Evolutionary conservation across 2,797 vertebrate species (phyloP), one percentile per base, ranked within the genome.

Genomic region (Alcedo quadribrachys): DNA sequence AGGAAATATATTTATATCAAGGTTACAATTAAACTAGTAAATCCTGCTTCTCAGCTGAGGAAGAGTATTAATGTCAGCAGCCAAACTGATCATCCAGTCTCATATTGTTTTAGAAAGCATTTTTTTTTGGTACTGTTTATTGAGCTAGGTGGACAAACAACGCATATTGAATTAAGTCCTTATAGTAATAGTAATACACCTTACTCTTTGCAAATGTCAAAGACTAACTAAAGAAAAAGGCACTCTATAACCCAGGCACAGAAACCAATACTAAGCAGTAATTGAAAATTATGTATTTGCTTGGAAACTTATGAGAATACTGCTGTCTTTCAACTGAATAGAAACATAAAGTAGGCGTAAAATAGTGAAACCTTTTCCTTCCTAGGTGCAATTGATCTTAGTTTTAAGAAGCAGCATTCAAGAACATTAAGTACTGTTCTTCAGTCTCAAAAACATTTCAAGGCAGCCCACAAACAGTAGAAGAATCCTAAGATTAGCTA

Each of bases 271-370:
- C 78, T 81, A 94, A 96, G n/a, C 22, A 80, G 63, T 92, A 97
- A 94, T 69, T 94, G 82, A 85, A 96, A 97, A 96, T 84, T 0
- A 95, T 89, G 13, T 40, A 66, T 95, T 97, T 81, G 50, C 89
- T 88, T 96, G 69, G 94, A 96, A 97, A 97, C 83, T 96, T 78
- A 68, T 91, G 84, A 96, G 85, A 96, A 85, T 83, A 78, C 65
- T 76, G 79, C 22, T 96, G 96, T 95, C 73, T 93, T 97, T 97
- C 89, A 96, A n/a, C 27, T 73, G 73, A 95, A 93, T 19, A 82
- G 45, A 90, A 96, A 95, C 92, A 95, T 40, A 94, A 96, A 85
- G 68, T 43, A 96, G 21, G 8, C 75, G 84, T 96, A 94, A 96
- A 94, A 94, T 10, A 85, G 81, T 83, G 80, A 96, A 96, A 85